Base-by-base conservation (phyloP, 30 jellyfish, hydroid and myxozoan genomes). In the Rhopilema esculentum region DNA sequence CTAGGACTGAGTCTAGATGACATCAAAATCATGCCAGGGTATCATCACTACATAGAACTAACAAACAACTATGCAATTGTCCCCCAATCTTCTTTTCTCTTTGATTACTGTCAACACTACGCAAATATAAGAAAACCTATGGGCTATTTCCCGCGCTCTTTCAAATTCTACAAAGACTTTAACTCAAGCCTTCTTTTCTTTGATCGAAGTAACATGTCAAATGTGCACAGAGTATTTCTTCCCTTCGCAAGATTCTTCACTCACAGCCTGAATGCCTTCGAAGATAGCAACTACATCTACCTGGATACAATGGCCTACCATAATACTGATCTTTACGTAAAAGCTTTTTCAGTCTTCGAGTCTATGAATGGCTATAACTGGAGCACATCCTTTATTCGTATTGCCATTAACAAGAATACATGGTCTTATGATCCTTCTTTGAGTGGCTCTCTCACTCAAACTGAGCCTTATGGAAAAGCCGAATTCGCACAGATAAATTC, bases 231-330 rank as follows among this genome's bases (percentile, higher is more conserved):
- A 48, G 94, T 85, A 29, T 73, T 31, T 26, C 75, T 85, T 29
- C 94, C 94, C 6, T 85, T 16, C 40, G 88, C 94, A 25, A 85
- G 73, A 66, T 73, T 85, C 64, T 85, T 85, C 65, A 73, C 88
- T 0, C 94, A 85, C 72, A 82, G 66, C 30, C 16, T 85, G 49
- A 85, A 85, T 26, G 94, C 88, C 1, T 85, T 23, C 51, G 94
- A 85, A 29, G 88, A 74, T 68, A 29, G 69, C 28, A 85, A 82
- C 21, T 87, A 85, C 69, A 40, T 85, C 0, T 85, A 73, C 68
- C 85, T 85, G 50, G 94, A 85, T 57, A 74, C 88, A 20, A 75
- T 85, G 16, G 88, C 94, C 26, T 85, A 61, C 66, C 84, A 73
- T 51, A 40, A 63, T 27, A 79, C 88, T 68, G 88, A 61, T 85